Percentiles rank a stretch among this genome's conserved stretches.
Conservation (phyloP, 2,113 vertebrate genomes). For the Datnioides undecimradiatus region DNA sequence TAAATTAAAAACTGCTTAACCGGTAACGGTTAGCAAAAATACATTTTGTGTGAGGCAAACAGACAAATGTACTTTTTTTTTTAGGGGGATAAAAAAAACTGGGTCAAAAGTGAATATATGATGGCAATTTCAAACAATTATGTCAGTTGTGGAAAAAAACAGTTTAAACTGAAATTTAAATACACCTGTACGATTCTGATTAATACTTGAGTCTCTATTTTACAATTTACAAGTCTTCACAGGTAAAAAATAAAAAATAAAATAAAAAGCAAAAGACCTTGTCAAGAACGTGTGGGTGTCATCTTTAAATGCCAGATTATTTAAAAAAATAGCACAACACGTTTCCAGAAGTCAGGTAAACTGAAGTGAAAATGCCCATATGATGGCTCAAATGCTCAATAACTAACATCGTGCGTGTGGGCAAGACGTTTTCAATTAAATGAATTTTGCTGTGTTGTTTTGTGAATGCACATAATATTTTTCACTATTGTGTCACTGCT, state of each 20-base stretch:
- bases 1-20: not conserved
- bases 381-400: not conserved
- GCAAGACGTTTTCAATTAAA: not conserved
- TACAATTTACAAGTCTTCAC: not conserved
- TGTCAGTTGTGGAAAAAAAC: not conserved
- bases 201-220: not conserved
- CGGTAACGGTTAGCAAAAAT: not conserved
- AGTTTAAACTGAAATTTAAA: not conserved
- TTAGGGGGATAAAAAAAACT: no score
- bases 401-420: not conserved
- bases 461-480: not conserved
- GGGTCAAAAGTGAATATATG: constrained; percentile 6
- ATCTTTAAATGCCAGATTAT: constrained; percentile 38
- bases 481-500: not conserved
- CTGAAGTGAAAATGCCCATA: not conserved
- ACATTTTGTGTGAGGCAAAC: not conserved
- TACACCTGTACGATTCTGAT: constrained; percentile 24
- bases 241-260: not conserved
- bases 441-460: not conserved
- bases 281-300: constrained; percentile 12
- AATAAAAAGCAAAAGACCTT: not conserved
- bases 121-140: not conserved
- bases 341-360: not conserved
- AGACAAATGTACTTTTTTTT: not conserved
- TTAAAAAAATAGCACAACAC: not conserved